Conservation (phyloP, 2,797 vertebrate genomes). For the Molossus molossus region DNA sequence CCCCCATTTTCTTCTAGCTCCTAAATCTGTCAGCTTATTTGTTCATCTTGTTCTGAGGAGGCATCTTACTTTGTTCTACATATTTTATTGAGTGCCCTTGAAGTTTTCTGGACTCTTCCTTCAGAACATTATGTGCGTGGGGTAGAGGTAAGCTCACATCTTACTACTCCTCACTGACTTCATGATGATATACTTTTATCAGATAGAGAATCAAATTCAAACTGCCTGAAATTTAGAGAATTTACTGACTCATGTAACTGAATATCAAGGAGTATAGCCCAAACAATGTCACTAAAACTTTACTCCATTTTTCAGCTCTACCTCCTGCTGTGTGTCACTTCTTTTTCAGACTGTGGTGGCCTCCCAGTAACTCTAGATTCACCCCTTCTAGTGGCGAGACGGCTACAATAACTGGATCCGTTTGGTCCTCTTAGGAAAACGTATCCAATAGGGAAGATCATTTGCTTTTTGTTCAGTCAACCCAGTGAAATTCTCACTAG, state of each 20-base stretch:
- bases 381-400: not conserved
- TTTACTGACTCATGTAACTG: not conserved
- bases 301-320: not conserved
- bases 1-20: conserved; percentile 1
- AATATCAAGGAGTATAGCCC: not conserved
- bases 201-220: conserved; percentile 44
- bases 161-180: conserved; percentile 51
- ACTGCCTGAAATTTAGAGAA: conserved; percentile 46
- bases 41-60: conserved; percentile 45
- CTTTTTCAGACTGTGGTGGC: conserved; percentile 4
- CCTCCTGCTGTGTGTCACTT: not conserved
- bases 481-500: not conserved
- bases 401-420: not conserved
- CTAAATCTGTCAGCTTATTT: conserved; percentile 57
- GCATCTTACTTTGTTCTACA: conserved; percentile 28
- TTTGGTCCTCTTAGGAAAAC: not conserved
- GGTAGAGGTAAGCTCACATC: conserved; percentile 38
- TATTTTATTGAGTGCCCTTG: conserved; percentile 33
- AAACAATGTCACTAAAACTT: not conserved
- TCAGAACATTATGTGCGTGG: not conserved
- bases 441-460: not conserved
- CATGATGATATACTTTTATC: conserved; percentile 49
- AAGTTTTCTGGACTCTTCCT: conserved; percentile 47
- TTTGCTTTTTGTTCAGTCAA: not conserved
- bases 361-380: not conserved